Base-by-base conservation (phyloP, 2,113 vertebrate species). In the Rhegmatorhina hoffmannsi region DNA sequence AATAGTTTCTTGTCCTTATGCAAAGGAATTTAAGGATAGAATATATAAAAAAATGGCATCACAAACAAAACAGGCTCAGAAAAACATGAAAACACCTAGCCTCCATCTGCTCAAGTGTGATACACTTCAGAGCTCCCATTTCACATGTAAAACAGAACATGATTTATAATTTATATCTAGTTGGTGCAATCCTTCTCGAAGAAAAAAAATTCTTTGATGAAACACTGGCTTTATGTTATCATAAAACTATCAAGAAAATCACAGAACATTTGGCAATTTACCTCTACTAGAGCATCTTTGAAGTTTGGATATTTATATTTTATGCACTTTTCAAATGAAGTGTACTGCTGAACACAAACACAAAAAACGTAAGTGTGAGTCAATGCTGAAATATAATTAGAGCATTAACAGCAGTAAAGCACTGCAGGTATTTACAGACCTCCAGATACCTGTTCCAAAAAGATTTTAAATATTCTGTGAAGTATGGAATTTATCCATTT, bases 111-210 rank as follows among this genome's bases (percentile, higher is more conserved):
- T 95, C 16, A 23, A 87, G 79, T 62, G 36, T 14, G 60, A 97
- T 92, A 90, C 89, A 95, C 95, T 96, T 96, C 97, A 60, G 92
- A 97, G 97, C 95, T 97, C 93, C 95, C 94, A 95, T 97, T 98
- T 87, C 96, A 95, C 95, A 97, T 95, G 97, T 98, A 98, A 97
- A 97, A 97, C 97, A 98, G 97, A 97, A 92, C 91, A 78, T 92
- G 95, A 98, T 98, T 98, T 97, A 98, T 98, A 97, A 98, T 98
- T 98, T 93, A 98, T 98, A 96, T 68, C 84, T 95, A 79, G 44
- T 93, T 36, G 67, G 96, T 89, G 58, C 93, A 87, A 89, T 84
- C 93, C 92, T 86, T 97, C 97, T 87, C 77, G 93, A 97, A 97
- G 95, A 91, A 97, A 95, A 96, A 89, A 90, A 34, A 31, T 6